Evolutionary conservation across 2,888 invertebrate genomes (phyloP), one percentile per base, ranked within the genome.

Genomic region (Papilio elwesi): DNA sequence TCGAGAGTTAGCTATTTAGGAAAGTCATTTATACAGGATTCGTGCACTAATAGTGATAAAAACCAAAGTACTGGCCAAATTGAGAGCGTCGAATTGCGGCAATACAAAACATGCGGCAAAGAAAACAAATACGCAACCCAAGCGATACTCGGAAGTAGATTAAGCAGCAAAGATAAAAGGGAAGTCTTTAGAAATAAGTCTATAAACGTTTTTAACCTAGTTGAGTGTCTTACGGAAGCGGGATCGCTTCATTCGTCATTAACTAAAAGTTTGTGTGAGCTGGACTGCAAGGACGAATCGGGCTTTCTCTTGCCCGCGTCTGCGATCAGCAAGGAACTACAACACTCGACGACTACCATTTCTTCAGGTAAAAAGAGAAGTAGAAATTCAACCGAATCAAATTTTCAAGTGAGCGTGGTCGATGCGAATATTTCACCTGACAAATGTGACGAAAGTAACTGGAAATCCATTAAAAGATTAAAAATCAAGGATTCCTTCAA

Each of bases 401-500:
- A 87, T 81, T 92, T 93, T 80, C 90, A 90, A 83, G 88, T 93
- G 12, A 91, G 90, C 77, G 78, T 84, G n/a, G 81, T 90, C 43
- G 90, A 91, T 76, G 86, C 87, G 10, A 89, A 90, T 78, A 80
- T 86, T 51, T 92, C 91, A 8, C 91, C 91, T 4, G 93, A 93
- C 74, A 93, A 93, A 82, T 86, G 89, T 51, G 94, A 93, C 79
- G 93, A 94, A 48, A 91, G 90, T 70, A 87, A 92, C 78, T 94
- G 94, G 94, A 94, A 93, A 79, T 93, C 94, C 2, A 94, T 94
- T 43, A 94, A 94, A 82, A 87, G 93, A 76, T 81, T 94, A 64
- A 94, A 94, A 83, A 93, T 94, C 74, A 94, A 94, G 78, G 94
- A 94, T 79, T 94, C 94, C 0, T 94, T 94, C 79, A 92, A 93